These are phyloP conservation scores for Teleiodes luculella DNA, from an alignment of 2,888 invertebrate species.

Conservation along the genomic window DNA sequence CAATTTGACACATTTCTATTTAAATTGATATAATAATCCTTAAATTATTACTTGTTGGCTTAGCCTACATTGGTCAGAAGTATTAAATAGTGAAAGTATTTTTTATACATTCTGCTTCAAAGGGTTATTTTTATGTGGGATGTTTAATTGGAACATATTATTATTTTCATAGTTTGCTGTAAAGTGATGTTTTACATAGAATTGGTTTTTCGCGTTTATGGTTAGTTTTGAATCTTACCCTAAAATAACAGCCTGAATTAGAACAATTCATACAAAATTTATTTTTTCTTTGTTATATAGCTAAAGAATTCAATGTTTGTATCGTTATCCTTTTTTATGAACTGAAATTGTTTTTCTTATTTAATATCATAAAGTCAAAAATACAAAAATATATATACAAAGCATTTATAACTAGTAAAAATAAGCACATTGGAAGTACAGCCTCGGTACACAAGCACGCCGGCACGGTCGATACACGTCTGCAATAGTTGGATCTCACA, in stretches of 20 bases:
- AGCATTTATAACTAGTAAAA: constrained; percentile 74
- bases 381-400: constrained; percentile 68
- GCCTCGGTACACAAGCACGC: constrained; percentile 39
- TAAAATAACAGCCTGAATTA: constrained; percentile 42
- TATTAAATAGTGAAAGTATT: no score
- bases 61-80: no score
- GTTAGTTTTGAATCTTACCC: constrained; percentile 18
- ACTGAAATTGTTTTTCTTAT: constrained; percentile 56
- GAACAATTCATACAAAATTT: constrained; percentile 54
- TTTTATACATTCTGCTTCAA: no score
- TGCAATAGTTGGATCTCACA: constrained; percentile 52
- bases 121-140: no score
- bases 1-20: no score
- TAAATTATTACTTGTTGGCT: no score
- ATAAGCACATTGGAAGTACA: constrained; percentile 60
- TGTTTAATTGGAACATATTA: no score
- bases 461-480: constrained; percentile 51
- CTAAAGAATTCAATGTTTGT: constrained; percentile 47
- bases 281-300: constrained; percentile 47
- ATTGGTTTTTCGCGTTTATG: no score
- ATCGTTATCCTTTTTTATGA: constrained; percentile 40
- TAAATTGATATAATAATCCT: no score
- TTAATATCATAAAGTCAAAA: constrained; percentile 57
- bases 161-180: no score
- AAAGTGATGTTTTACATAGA: no score